Base-by-base conservation (phyloP, 2,797 vertebrate genomes). In the Taeniopygia guttata region DNA sequence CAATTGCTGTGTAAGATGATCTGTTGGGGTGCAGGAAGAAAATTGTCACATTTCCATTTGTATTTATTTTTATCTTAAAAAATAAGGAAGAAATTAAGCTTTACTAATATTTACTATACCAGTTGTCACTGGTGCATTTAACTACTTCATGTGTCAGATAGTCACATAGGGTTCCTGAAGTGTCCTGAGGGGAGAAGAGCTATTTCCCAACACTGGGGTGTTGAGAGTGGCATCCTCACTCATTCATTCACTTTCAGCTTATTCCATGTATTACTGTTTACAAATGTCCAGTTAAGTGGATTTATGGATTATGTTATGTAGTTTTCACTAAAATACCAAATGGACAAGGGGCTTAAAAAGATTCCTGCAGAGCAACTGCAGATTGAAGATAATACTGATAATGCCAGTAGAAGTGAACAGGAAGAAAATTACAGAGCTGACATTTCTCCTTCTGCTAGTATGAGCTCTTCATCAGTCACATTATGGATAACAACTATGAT, bases 131-230 rank as follows among this genome's bases (percentile, higher is more conserved):
- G 9, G 5, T 38, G 1, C n/a, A 9, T 63, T 87, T 75, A 78
- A 19, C 52, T 0, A 1, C 9, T 67, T 43, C 11, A 2, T 52
- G 8, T 30, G 26, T 83, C 27, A 34, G 13, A 42, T 26, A 32
- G 20, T 38, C 26, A 36, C 4, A 3, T 5, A n/a, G 20, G 48
- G 14, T 25, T 85, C 34, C 34, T 46, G 46, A 58, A 16, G 25
- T 76, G 27, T 51, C 42, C 46, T 48, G 43, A 69, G 11, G 32
- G 64, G 87, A 51, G 46, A 48, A 2, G 14, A 5, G 5, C 5
- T 78, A 14, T 23, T 95, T 60, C 2, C 3, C 45, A 59, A 9
- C 0, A 0, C 1, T 9, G 21, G 34, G 8, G 13, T 8, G 0
- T 23, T 68, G 45, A 42, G 58, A 67, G 42, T 36, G 23, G 19